Base-by-base conservation (phyloP, 2,888 invertebrate genomes). In the Eupeodes latifasciatus region DNA sequence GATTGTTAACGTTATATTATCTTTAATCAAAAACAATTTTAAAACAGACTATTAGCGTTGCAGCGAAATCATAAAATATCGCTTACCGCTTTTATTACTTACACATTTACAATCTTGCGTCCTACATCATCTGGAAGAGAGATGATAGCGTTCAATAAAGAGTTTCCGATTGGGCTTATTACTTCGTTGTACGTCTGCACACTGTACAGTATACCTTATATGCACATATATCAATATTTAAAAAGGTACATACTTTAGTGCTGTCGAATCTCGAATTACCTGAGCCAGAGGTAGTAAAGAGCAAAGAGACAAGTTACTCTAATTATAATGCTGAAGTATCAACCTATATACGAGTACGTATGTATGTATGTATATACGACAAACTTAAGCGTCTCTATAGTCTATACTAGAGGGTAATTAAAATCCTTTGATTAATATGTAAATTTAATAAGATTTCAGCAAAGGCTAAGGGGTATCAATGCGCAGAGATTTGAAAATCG, bases 401-500 rank as follows among this genome's bases (percentile, higher is more conserved):
- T 78, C 72, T 80, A 71, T 81, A 88, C 75, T 59, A 71, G 88
- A 77, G 85, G 88, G 89, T 90, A 90, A 90, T 90, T 90, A 90
- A 90, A 90, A 90, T 90, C 85, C 88, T 89, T 83, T 90, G 90
- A 90, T 90, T 90, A 90, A 90, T 90, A 90, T 90, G 90, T 90
- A 90, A 90, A 90, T 90, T 90, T 90, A 90, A 90, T 90, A 88
- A 90, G 90, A 90, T 90, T 90, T 88, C 88, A 83, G 69, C 82
- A 81, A 72, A 81, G 75, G 81, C 81, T 47, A 69, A 75, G 78
- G 76, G 87, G 74, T 77, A 80, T 62, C 62, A 81, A 69, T 77
- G 66, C 69, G 53, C 40, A 51, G 53, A 53, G 71, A 55, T 71
- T 55, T 19, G 64, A 77, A 67, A 85, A 75, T 81, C 59, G 78